These are phyloP conservation scores for Yponomeuta plumbellus DNA, from an alignment of 2,888 invertebrate species.

Conservation along the genomic window DNA sequence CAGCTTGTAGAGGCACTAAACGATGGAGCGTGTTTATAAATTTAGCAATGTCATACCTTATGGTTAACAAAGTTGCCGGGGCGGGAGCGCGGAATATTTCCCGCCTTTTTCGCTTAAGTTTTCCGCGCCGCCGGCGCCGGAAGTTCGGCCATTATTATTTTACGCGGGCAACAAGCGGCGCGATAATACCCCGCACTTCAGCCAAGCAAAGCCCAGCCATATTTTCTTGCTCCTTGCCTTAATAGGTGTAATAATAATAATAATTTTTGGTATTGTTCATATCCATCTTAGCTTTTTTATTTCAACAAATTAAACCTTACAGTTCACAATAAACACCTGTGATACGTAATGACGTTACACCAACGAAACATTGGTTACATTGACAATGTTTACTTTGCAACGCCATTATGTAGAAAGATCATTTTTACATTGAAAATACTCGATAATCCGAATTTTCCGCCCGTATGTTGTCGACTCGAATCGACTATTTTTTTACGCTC, in stretches of 20 bases:
- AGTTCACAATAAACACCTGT: too few relatives aligned
- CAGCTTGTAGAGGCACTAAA: conserved; percentile 20
- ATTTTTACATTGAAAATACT: too few relatives aligned
- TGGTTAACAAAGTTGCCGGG: conserved; percentile 11
- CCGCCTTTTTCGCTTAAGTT: conserved; percentile 71
- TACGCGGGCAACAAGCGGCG: conserved; percentile 77
- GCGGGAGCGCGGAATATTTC: conserved; percentile 63
- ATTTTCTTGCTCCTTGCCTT: conserved; percentile 69
- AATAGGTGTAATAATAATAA: conserved; percentile 75
- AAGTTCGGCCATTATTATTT: conserved; percentile 78
- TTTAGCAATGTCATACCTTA: conserved; percentile 68
- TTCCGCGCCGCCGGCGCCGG: conserved; percentile 76
- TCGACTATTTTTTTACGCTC: too few relatives aligned
- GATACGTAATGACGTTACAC: too few relatives aligned
- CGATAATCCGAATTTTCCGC: too few relatives aligned
- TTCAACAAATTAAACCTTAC: too few relatives aligned
- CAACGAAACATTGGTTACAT: too few relatives aligned
- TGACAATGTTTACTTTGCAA: too few relatives aligned
- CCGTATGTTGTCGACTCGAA: too few relatives aligned
- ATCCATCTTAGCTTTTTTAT: too few relatives aligned
- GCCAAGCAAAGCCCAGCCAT: conserved; percentile 53
- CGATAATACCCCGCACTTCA: conserved; percentile 73
- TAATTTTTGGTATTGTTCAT: too few relatives aligned
- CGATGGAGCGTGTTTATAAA: conserved; percentile 73
- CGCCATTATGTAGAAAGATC: too few relatives aligned